phyloP scores from a whole-genome alignment of 2,113 vertebrate species.

The Oryctolagus cuniculus region mOryCun1.1 NC_091435.1:67072001-67072500 shows the following conservation, averaged over 20 bases:
- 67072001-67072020: background rate
- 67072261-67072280: background rate
- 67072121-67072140: background rate
- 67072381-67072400: constrained; percentile 40
- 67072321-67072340: background rate
- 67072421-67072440: background rate
- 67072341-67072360: background rate
- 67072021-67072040: background rate
- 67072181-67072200: background rate
- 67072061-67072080: background rate
- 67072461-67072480: background rate
- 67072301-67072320: constrained; percentile 33
- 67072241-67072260: background rate
- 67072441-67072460: constrained; percentile 15
- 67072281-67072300: background rate
- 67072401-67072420: background rate
- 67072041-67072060: background rate
- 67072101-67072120: background rate
- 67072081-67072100: background rate
- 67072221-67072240: background rate
- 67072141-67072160: background rate
- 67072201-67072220: background rate
- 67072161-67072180: background rate
- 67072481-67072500: background rate
- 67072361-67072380: background rate